Evolutionary conservation across 2,888 invertebrate species (phyloP), one percentile per base, ranked within the genome.

Genomic region (Drosophila atripex): DNA sequence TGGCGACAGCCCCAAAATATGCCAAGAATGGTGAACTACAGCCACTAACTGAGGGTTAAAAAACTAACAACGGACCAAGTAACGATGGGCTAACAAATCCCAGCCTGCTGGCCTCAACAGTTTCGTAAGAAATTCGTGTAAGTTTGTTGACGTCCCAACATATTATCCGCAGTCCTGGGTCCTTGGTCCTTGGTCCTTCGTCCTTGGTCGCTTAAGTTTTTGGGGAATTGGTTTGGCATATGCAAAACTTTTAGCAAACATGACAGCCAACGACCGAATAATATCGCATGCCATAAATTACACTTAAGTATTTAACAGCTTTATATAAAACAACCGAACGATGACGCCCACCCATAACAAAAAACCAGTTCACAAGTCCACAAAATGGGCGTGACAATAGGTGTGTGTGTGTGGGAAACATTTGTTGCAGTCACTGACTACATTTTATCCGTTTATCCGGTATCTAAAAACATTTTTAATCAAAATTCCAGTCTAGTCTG

Each of bases 201-300:
- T 49, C 46, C 59, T 53, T 61, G 76, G 51, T 51, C 57, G 82
- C 69, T 82, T 52, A 54, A 72, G 79, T 74, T 76, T 65, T 65
- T 46, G 4, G 65, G 28, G 59, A 32, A 32, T 69, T 54, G 69
- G 59, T 59, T 56, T 45, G 73, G 82, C 73, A 78, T 80, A 86
- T 86, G 86, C 71, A 86, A 86, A 83, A 86, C 75, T 86, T 83
- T 83, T 71, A 56, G 73, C 74, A 72, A 83, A 80, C 82, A 86
- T 83, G 86, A 86, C 86, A 83, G 74, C 73, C 73, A 9, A 80
- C 77, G 77, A 68, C 76, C 75, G 66, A 76, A 79, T 80, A 83
- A 86, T 80, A 83, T 86, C 84, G 86, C 86, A 84, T 86, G 83
- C 83, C 86, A 83, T 83, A 86, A 83, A 83, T 83, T 84, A 83